Conservation (phyloP, 2,113 vertebrate species). For the Sceloporus tristichus region DNA sequence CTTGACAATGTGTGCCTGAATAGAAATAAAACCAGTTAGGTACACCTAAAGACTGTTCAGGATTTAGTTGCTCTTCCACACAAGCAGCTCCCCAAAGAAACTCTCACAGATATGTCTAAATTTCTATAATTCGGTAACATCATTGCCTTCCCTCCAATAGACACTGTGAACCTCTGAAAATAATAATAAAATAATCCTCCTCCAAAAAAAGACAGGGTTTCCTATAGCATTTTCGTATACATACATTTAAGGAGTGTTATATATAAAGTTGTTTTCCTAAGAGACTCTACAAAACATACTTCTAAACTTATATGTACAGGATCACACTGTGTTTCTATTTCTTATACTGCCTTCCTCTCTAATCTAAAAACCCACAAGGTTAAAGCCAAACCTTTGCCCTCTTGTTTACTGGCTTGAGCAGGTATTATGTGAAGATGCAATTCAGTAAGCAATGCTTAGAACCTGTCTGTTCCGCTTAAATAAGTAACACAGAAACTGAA, state of each 20-base stretch:
- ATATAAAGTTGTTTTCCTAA: not conserved
- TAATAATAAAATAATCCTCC: too few species aligned
- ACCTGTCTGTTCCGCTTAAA: slow-evolving; percentile 13
- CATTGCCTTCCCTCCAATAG: not conserved
- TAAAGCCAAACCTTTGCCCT: not conserved
- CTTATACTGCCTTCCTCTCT: not conserved
- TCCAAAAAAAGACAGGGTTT: not conserved
- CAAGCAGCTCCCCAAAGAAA: not conserved
- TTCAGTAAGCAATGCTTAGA: not conserved
- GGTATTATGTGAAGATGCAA: not conserved
- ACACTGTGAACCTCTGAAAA: not conserved
- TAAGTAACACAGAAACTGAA: slow-evolving; percentile 8
- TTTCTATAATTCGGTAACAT: too few species aligned
- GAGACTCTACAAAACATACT: not conserved
- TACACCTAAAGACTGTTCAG: not conserved
- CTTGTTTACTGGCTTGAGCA: not conserved
- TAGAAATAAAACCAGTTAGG: slow-evolving; percentile 46
- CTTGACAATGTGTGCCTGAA: slow-evolving; percentile 85
- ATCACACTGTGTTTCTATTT: not conserved
- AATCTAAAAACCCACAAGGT: not conserved
- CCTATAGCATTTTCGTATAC: not conserved
- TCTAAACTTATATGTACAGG: not conserved
- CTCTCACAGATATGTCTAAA: too few species aligned
- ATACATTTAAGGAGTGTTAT: not conserved
- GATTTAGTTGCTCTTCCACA: not conserved